Evolutionary conservation across 2,113 vertebrate species (phyloP).

Genomic region (Cynocephalus volans): DNA sequence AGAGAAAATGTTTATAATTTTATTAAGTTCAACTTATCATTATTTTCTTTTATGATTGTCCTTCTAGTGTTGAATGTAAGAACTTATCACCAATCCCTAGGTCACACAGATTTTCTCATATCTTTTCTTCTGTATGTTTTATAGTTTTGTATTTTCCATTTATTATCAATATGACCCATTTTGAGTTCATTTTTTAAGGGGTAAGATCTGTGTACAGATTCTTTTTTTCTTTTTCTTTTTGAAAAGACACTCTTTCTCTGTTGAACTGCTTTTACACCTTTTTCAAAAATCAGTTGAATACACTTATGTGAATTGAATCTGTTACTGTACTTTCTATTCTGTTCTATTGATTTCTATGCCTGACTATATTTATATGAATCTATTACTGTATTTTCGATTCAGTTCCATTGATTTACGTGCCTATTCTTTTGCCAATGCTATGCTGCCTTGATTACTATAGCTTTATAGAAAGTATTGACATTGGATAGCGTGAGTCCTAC

Average conservation of each 20-base stretch:
- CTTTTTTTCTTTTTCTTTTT: not conserved
- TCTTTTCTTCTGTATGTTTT: not conserved
- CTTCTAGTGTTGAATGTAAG: not conserved
- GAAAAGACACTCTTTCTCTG: not conserved
- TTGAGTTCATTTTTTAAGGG: not conserved
- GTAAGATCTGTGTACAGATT: not conserved
- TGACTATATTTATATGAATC: too few species aligned
- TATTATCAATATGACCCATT: not conserved
- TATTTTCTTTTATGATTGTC: not conserved
- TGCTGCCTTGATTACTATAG: not conserved
- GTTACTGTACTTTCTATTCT: not conserved
- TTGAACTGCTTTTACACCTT: not conserved
- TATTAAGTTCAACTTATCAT: not conserved
- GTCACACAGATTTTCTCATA: not conserved
- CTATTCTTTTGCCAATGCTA: not conserved
- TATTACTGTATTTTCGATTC: not conserved
- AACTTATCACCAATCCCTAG: not conserved
- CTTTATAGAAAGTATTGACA: not conserved
- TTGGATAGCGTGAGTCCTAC: not conserved
- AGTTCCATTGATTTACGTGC: not conserved
- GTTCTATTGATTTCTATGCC: not conserved
- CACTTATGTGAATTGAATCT: not conserved
- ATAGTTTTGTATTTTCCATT: not conserved
- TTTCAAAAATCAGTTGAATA: not conserved
- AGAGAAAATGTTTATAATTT: not conserved